Percentiles rank a stretch among this genome's conserved stretches.
Evolutionary conservation across 2,113 vertebrate genomes (phyloP).

Genomic region (Macquaria australasica): DNA sequence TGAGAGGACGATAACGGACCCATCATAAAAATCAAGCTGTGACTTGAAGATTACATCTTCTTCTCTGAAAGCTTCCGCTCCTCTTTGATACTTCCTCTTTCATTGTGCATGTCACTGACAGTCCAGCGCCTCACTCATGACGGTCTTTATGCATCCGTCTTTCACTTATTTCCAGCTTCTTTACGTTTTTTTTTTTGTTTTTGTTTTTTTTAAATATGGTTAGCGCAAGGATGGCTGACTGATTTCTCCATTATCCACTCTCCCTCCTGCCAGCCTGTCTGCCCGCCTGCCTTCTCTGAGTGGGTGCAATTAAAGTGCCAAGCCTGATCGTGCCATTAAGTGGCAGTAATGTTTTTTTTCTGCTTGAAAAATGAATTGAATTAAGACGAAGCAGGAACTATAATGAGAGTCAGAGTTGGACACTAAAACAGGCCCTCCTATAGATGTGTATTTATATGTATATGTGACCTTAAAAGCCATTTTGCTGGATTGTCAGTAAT

Average conservation of each 20-base stretch:
- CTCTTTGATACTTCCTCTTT: slow-evolving; percentile 29
- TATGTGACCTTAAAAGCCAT: neutral
- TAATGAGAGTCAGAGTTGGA: neutral
- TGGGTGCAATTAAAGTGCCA: slow-evolving; percentile 70
- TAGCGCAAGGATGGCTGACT: slow-evolving; percentile 31
- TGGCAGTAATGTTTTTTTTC: slow-evolving; percentile 34
- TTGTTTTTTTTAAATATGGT: no score
- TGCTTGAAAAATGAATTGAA: slow-evolving; percentile 37
- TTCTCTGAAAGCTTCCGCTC: slow-evolving; percentile 24
- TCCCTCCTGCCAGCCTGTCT: slow-evolving; percentile 50
- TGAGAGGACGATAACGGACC: slow-evolving; percentile 38
- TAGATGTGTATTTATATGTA: neutral
- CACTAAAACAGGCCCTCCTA: neutral
- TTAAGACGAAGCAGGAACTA: neutral
- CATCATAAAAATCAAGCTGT: slow-evolving; percentile 35
- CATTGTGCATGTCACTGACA: slow-evolving; percentile 32
- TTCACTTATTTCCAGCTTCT: slow-evolving; percentile 19
- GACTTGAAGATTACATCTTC: slow-evolving; percentile 48
- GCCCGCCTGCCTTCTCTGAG: slow-evolving; percentile 60
- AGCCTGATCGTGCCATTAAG: slow-evolving; percentile 55
- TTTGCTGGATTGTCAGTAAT: neutral
- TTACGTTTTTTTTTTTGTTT: neutral
- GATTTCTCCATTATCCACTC: slow-evolving; percentile 56
- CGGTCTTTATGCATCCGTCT: slow-evolving; percentile 26
- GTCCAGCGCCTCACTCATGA: slow-evolving; percentile 8